These are phyloP conservation scores for Gadopsis bispinosus DNA, from an alignment of 2,797 vertebrate species.

Conservation along the genomic window DNA sequence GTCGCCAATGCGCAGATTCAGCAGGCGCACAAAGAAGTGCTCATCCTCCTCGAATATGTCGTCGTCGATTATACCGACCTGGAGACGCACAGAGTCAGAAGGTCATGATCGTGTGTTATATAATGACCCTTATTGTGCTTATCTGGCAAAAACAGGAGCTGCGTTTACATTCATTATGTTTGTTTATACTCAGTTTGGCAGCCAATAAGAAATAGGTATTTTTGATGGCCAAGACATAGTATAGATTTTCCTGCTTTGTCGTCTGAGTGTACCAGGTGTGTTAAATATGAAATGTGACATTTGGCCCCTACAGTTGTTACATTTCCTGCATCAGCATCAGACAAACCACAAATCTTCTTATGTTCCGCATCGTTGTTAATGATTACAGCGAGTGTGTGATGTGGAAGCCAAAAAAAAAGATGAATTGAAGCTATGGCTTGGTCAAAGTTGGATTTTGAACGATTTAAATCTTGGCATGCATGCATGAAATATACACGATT, in stretches of 20 bases:
- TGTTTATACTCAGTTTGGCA: background rate
- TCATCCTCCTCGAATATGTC: slow-evolving; percentile 97
- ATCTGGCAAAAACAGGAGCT: background rate
- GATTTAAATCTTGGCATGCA: background rate
- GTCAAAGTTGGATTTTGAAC: background rate
- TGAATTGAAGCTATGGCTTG: background rate
- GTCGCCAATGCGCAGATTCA: slow-evolving; percentile 92
- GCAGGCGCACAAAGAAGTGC: slow-evolving; percentile 91
- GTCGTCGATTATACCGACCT: slow-evolving; percentile 94
- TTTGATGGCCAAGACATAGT: too few species aligned
- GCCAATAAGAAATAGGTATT: too few species aligned
- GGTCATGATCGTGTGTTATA: background rate
- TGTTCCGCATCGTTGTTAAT: background rate
- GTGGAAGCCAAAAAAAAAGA: background rate
- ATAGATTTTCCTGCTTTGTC: too few species aligned
- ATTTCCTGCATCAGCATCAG: background rate
- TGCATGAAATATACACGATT: background rate
- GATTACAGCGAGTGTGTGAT: background rate
- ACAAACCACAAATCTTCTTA: background rate
- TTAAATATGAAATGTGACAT: too few species aligned
- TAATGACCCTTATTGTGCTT: background rate
- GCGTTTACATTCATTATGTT: background rate
- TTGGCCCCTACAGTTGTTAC: too few species aligned
- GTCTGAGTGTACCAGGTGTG: too few species aligned
- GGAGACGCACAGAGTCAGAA: background rate